phyloP scores from a whole-genome alignment of 2,797 vertebrate genomes.

The Amniataba percoides region DNA sequence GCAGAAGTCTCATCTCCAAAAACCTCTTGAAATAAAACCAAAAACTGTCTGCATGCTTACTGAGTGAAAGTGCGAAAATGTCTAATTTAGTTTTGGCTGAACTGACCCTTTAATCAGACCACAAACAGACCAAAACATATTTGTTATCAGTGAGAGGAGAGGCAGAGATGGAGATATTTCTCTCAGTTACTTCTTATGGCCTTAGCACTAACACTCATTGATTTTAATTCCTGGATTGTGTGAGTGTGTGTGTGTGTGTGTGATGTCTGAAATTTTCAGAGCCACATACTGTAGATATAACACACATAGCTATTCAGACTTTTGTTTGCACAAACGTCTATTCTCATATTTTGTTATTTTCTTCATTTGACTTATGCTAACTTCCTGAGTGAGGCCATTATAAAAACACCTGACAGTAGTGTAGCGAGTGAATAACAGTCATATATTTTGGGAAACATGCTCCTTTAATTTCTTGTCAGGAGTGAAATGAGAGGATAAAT shows the following conservation, averaged over 20 bases:
- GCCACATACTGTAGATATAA: constrained; percentile 22
- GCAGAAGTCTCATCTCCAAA: constrained; percentile 13
- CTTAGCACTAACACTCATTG: not conserved
- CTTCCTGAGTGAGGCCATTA: not conserved
- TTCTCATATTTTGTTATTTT: constrained; percentile 14
- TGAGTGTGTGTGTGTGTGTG: constrained; percentile 10
- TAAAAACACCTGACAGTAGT: not conserved
- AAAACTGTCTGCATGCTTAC: not conserved
- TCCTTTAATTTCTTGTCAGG: not conserved
- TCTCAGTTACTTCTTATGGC: not conserved
- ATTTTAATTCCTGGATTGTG: constrained; percentile 13
- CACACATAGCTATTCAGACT: constrained; percentile 2
- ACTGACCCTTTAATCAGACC: constrained; percentile 40
- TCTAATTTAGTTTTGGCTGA: constrained; percentile 27
- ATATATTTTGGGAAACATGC: constrained; percentile 2
- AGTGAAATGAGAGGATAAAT: not conserved
- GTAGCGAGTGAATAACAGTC: not conserved
- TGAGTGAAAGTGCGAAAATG: not conserved
- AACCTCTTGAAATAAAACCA: constrained; percentile 27
- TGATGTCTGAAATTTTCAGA: constrained; percentile 13
- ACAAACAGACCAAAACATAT: not conserved
- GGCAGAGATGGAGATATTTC: constrained; percentile 13
- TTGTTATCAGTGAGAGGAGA: constrained; percentile 15
- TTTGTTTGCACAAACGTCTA: constrained; percentile 12
- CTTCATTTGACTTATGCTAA: not conserved